These are phyloP conservation scores for Drosophila bocki DNA, from an alignment of 1,140 invertebrate species.

Conservation along the genomic window DNA sequence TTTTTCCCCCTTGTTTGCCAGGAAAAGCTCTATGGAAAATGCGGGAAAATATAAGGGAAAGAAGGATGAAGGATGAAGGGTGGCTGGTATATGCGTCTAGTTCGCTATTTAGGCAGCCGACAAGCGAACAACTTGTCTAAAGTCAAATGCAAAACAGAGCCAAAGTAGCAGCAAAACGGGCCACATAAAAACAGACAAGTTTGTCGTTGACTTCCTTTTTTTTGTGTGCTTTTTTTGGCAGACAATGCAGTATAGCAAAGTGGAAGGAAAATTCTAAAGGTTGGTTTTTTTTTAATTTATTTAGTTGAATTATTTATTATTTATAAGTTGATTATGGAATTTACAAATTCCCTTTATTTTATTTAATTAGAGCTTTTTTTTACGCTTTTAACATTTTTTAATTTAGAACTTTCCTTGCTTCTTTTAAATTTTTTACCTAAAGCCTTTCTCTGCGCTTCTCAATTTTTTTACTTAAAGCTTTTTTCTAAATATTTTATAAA, in stretches of 20 bases:
- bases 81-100: constrained; percentile 2
- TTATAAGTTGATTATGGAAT: neutral
- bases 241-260: neutral
- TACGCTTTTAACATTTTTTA: neutral
- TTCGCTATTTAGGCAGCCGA: constrained; percentile 8
- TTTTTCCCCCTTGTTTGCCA: neutral
- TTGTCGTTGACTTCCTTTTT: neutral
- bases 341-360: neutral
- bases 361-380: neutral
- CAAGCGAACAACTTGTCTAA: constrained; percentile 12
- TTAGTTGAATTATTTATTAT: neutral
- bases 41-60: neutral
- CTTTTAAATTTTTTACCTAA: neutral
- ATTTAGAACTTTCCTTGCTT: neutral
- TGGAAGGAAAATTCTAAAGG: neutral
- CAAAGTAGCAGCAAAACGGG: constrained; percentile 9
- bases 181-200: constrained; percentile 9
- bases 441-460: neutral
- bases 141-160: constrained; percentile 18
- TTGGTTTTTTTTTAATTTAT: neutral
- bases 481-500: neutral
- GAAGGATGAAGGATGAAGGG: neutral
- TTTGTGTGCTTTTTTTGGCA: neutral
- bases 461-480: neutral
- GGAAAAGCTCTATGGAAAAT: neutral